Evolutionary conservation across 2,113 vertebrate genomes (phyloP).

Genomic region (Pantherophis guttatus): DNA sequence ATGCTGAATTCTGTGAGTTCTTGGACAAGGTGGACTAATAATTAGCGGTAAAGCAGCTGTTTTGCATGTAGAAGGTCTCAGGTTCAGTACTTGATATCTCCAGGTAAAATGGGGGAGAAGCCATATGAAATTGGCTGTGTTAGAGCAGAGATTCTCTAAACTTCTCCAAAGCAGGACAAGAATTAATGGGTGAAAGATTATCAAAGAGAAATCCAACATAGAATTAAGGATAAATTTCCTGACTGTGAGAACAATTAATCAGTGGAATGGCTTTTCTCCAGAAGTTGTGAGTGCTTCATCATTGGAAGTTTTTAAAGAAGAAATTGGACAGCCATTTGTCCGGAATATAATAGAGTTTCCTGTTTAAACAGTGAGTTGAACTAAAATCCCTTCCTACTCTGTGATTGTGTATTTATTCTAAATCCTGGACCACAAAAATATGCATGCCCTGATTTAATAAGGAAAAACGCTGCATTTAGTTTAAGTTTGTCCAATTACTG

Average conservation of each 20-base stretch:
- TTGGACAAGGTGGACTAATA: background rate
- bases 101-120: background rate
- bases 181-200: background rate
- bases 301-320: background rate
- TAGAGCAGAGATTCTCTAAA: background rate
- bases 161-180: background rate
- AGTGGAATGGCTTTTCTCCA: background rate
- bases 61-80: background rate
- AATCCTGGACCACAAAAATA: background rate
- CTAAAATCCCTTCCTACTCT: background rate
- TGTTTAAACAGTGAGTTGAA: background rate
- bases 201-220: background rate
- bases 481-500: background rate
- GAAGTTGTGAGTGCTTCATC: background rate
- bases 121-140: background rate
- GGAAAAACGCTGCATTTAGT: background rate
- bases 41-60: background rate
- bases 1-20: background rate
- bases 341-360: background rate
- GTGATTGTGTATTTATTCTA: background rate
- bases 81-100: background rate
- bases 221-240: background rate
- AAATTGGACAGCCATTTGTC: background rate
- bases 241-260: background rate
- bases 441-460: background rate